A percentile compares a stretch with the other conserved stretches of the same genome.
phyloP scores from a whole-genome alignment of 2,888 invertebrate genomes.

The Meta bourneti region DNA sequence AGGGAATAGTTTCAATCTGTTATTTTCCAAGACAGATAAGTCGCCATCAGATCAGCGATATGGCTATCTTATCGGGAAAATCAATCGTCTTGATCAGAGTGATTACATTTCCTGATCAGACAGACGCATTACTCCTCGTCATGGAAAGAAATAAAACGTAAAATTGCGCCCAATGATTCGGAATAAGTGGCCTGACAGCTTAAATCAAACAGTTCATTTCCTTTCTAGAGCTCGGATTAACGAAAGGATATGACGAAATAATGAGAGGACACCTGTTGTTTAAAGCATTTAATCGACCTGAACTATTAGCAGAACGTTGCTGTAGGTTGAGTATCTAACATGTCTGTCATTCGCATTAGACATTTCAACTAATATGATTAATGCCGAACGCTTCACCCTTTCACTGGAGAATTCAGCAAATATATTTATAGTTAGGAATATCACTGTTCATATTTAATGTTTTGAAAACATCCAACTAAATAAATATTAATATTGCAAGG shows the following conservation, averaged over 20 bases:
- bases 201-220: slow-evolving; percentile 56
- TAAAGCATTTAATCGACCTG: slow-evolving; percentile 31
- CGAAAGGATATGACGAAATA: slow-evolving; percentile 35
- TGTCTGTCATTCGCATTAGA: not conserved
- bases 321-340: not conserved
- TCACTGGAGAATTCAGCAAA: not conserved
- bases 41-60: not conserved
- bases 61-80: slow-evolving; percentile 19
- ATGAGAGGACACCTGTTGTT: slow-evolving; percentile 44
- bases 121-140: slow-evolving; percentile 15
- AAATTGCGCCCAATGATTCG: slow-evolving; percentile 31
- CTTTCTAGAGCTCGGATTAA: slow-evolving; percentile 39
- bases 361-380: not conserved
- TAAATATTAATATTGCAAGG: too few relatives aligned
- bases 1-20: slow-evolving; percentile 1
- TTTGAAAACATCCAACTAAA: too few relatives aligned
- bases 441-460: too few relatives aligned
- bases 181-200: slow-evolving; percentile 44
- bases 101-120: slow-evolving; percentile 30
- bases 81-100: slow-evolving; percentile 21
- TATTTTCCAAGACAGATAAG: slow-evolving; percentile 9
- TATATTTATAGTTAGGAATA: too few relatives aligned
- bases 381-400: not conserved
- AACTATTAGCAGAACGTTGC: slow-evolving; percentile 19
- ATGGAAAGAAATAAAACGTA: not conserved